Percentiles rank a stretch among this genome's conserved stretches.
These are phyloP conservation scores for Ernsta delagoae DNA, from an alignment of 2,888 invertebrate genomes.

Conservation along the genomic window DNA sequence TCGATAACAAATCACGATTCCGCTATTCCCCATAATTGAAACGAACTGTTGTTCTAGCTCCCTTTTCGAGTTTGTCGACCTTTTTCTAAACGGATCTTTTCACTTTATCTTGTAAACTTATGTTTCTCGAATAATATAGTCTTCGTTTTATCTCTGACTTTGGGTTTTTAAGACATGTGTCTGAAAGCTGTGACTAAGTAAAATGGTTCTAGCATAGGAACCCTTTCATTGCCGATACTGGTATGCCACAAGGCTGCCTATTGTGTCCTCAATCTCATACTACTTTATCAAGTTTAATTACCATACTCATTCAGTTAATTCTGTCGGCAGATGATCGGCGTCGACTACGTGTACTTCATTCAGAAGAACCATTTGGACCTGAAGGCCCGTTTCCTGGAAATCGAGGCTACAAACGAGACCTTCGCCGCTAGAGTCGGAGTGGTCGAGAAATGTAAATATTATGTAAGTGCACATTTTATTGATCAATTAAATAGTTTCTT, in stretches of 20 bases:
- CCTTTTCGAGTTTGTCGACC: neutral
- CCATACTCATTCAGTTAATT: neutral
- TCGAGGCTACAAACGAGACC: slow-evolving; percentile 97
- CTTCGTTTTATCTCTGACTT: neutral
- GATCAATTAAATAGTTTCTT: no score
- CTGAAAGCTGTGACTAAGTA: neutral
- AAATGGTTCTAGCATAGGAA: neutral
- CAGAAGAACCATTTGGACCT: slow-evolving; percentile 95
- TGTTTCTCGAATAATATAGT: neutral
- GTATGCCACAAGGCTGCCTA: neutral
- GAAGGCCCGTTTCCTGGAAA: slow-evolving; percentile 90
- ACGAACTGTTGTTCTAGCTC: neutral
- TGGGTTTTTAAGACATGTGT: neutral
- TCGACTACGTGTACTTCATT: slow-evolving; percentile 95
- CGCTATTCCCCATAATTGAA: neutral
- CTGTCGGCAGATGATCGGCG: slow-evolving; percentile 91
- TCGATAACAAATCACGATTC: neutral
- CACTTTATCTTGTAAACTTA: neutral
- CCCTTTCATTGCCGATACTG: neutral
- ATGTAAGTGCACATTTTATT: slow-evolving; percentile 86
- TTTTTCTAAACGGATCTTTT: neutral
- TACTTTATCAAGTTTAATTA: no score
- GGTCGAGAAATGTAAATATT: slow-evolving; percentile 94
- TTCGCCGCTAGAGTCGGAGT: slow-evolving; percentile 93
- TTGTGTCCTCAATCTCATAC: neutral